Evolutionary conservation across 2,113 vertebrate genomes (phyloP).

Genomic region (Chaetura pelagica): DNA sequence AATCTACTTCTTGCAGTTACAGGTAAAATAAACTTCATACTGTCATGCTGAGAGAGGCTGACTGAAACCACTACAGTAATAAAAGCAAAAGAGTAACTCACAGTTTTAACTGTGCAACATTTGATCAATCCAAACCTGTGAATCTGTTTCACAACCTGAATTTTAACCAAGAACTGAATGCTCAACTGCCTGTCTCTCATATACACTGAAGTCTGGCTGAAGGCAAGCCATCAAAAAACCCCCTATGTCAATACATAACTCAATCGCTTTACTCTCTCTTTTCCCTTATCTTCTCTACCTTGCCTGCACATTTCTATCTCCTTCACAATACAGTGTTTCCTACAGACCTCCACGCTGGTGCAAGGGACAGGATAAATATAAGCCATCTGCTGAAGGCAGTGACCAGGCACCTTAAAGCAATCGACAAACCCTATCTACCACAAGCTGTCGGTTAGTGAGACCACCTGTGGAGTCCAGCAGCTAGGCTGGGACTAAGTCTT

Average conservation of each 20-base stretch:
- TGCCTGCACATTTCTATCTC: neutral
- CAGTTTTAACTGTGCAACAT: neutral
- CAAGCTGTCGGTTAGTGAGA: rapidly evolving
- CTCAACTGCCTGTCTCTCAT: neutral
- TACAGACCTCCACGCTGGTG: too few species aligned
- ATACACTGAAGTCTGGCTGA: neutral
- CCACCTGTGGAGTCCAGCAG: neutral
- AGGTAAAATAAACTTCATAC: neutral
- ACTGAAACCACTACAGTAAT: neutral
- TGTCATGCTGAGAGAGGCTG: neutral
- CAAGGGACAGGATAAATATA: neutral
- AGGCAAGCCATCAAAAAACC: neutral
- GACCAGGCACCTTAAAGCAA: neutral
- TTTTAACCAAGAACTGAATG: neutral
- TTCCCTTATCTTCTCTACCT: neutral
- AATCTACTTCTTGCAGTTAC: neutral
- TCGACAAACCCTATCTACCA: rapidly evolving
- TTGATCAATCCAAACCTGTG: neutral
- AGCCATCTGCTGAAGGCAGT: neutral
- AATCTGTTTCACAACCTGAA: neutral
- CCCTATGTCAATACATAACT: rapidly evolving
- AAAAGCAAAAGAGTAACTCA: neutral
- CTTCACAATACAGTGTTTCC: neutral
- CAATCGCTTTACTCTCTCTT: neutral
- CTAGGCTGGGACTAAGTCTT: too few species aligned